phyloP scores from a whole-genome alignment of 2,113 vertebrate species.

The Megaceryle maxima region DNA sequence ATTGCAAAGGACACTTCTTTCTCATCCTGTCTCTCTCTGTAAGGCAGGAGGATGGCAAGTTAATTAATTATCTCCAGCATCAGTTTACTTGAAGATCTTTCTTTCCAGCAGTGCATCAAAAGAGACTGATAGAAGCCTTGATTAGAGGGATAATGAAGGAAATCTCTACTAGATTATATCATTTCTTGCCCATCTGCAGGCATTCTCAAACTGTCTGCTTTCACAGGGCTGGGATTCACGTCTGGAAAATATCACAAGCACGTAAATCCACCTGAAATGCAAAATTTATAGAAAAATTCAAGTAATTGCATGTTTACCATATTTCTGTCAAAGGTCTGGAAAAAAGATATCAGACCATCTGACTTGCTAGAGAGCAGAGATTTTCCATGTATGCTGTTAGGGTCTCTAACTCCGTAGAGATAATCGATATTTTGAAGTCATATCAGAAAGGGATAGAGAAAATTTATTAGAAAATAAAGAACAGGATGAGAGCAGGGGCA shows the following conservation, averaged over 20 bases:
- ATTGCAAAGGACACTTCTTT: conserved; percentile 70
- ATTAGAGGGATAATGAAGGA: conserved; percentile 74
- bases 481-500: not conserved
- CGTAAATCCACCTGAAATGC: conserved; percentile 59
- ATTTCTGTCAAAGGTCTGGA: conserved; percentile 57
- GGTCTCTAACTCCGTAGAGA: not conserved
- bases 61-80: conserved; percentile 75
- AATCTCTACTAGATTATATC: conserved; percentile 72
- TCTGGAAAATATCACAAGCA: conserved; percentile 59
- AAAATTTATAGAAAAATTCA: conserved; percentile 59
- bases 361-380: not conserved
- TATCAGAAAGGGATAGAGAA: not conserved
- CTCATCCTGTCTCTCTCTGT: conserved; percentile 45
- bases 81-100: conserved; percentile 73
- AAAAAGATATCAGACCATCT: conserved; percentile 23
- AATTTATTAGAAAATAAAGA: not conserved
- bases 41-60: conserved; percentile 65
- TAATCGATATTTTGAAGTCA: not conserved
- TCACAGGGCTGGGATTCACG: not conserved
- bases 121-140: conserved; percentile 70
- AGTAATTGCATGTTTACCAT: conserved; percentile 67
- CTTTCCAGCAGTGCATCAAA: conserved; percentile 66
- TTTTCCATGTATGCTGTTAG: conserved; percentile 4
- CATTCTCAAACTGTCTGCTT: conserved; percentile 43
- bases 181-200: conserved; percentile 65